These are phyloP conservation scores for Embiotoca jacksoni DNA, from an alignment of 2,113 vertebrate genomes.

Conservation along the genomic window DNA sequence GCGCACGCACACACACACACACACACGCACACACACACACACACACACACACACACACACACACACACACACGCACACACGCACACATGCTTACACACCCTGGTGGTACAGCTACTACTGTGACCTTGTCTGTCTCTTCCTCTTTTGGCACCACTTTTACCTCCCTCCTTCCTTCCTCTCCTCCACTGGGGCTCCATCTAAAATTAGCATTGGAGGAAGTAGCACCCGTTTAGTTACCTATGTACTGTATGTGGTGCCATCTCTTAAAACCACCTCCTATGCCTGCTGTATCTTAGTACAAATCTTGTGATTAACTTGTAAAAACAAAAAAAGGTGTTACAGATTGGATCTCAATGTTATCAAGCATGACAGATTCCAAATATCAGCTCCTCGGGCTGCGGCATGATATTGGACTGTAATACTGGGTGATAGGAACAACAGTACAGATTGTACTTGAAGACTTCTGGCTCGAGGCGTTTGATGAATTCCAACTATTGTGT, in stretches of 20 bases:
- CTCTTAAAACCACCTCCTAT: not conserved
- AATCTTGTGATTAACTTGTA: not conserved
- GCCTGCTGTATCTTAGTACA: not conserved
- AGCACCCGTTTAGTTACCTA: constrained; percentile 16
- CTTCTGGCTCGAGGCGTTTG: constrained; percentile 15
- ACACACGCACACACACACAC: not conserved
- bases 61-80: too few species aligned
- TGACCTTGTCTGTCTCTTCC: constrained; percentile 69
- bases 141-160: constrained; percentile 65
- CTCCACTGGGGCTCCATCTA: constrained; percentile 48
- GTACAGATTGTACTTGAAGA: constrained; percentile 23
- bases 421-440: not conserved
- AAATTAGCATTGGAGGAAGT: constrained; percentile 58
- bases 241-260: not conserved
- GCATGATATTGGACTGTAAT: not conserved
- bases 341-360: too few species aligned
- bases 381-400: not conserved
- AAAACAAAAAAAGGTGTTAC: not conserved
- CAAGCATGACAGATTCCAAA: not conserved
- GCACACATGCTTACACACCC: constrained; percentile 8
- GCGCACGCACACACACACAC: constrained; percentile 26
- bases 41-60: not conserved
- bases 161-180: constrained; percentile 48
- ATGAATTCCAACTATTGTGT: constrained; percentile 41
- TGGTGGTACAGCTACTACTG: constrained; percentile 53